phyloP scores from a whole-genome alignment of 2,797 vertebrate species.

The Eulemur rubriventer region DNA sequence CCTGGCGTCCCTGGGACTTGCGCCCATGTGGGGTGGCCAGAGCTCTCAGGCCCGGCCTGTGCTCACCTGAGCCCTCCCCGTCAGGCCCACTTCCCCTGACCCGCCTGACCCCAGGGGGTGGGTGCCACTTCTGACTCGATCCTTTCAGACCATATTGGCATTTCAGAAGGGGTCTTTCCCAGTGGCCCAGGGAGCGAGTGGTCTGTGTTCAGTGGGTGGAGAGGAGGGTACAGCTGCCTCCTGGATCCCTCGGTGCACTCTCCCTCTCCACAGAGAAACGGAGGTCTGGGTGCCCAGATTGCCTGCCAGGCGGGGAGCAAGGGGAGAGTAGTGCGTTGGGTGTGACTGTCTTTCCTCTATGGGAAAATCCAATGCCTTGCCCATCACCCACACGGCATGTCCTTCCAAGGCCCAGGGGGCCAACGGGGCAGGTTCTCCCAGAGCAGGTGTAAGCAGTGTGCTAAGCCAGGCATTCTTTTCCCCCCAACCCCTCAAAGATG shows the following conservation, averaged over 20 bases:
- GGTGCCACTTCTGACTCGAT: not conserved
- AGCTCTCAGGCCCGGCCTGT: not conserved
- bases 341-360: not conserved
- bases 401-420: not conserved
- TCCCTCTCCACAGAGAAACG: not conserved
- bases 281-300: not conserved
- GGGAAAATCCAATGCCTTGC: not conserved
- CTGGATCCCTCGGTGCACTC: not conserved
- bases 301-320: not conserved
- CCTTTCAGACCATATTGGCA: not conserved
- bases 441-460: not conserved
- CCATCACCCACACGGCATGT: not conserved
- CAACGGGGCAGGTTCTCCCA: not conserved
- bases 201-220: not conserved
- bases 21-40: not conserved
- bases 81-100: not conserved
- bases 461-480: not conserved
- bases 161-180: not conserved
- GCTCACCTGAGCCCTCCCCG: not conserved
- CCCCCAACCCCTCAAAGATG: not conserved
- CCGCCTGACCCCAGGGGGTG: not conserved
- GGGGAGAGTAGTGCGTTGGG: not conserved
- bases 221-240: not conserved
- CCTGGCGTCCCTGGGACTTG: not conserved
- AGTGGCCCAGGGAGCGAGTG: not conserved